Conservation (phyloP, 2,888 invertebrate species). For the Stenolophus ochropezus region DNA sequence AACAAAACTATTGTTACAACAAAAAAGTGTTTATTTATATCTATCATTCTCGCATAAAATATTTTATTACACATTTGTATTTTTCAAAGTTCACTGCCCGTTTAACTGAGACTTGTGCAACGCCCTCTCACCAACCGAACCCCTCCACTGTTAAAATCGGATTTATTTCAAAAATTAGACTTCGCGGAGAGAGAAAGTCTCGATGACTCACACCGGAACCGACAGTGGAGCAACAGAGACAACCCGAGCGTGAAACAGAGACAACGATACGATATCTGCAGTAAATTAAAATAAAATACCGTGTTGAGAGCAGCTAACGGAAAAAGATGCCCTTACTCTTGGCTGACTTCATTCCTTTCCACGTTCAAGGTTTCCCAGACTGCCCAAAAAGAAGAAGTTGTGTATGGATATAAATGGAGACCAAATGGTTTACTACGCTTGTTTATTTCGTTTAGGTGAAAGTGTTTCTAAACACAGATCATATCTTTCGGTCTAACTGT, state of each 20-base stretch:
- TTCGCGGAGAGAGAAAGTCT: conserved; percentile 28
- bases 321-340: conserved; percentile 17
- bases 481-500: background rate
- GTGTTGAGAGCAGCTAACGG: conserved; percentile 36
- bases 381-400: conserved; percentile 26
- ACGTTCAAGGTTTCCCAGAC: conserved; percentile 28
- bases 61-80: background rate
- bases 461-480: background rate
- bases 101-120: background rate
- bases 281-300: conserved; percentile 50
- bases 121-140: background rate
- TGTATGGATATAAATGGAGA: conserved; percentile 38
- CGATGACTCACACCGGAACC: conserved; percentile 21
- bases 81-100: background rate
- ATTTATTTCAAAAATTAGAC: conserved; percentile 33
- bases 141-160: background rate
- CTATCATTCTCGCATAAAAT: background rate
- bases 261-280: conserved; percentile 9
- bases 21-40: too few relatives aligned
- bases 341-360: conserved; percentile 15
- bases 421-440: conserved; percentile 8
- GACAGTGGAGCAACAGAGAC: background rate
- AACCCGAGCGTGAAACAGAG: background rate
- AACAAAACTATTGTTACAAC: too few relatives aligned
- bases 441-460: background rate